Percentiles rank a stretch among this genome's conserved stretches.
These are phyloP conservation scores for Anisognathus igniventris DNA, from an alignment of 2,797 vertebrate genomes.

Conservation along the genomic window DNA sequence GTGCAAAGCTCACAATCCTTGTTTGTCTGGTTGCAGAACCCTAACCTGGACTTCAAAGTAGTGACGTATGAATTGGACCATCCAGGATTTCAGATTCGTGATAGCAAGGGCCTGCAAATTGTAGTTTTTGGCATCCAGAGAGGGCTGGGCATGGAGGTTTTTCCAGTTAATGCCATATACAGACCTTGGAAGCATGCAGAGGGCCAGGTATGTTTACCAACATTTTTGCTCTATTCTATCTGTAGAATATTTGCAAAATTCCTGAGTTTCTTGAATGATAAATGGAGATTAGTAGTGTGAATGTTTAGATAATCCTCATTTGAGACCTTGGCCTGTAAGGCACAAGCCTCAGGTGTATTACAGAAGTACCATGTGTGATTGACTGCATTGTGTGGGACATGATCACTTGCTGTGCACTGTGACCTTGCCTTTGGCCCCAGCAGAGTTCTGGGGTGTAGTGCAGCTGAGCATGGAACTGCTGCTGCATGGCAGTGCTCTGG, in stretches of 20 bases:
- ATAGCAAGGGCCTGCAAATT: slow-evolving; percentile 95
- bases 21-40: slow-evolving; percentile 80
- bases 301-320: neutral
- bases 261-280: neutral
- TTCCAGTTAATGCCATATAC: slow-evolving; percentile 97
- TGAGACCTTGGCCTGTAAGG: neutral
- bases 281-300: neutral
- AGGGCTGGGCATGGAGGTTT: slow-evolving; percentile 93
- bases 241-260: neutral
- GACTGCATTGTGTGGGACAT: neutral
- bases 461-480: neutral
- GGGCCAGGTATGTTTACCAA: slow-evolving; percentile 84
- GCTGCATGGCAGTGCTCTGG: neutral
- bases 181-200: slow-evolving; percentile 98
- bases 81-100: slow-evolving; percentile 92
- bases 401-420: neutral
- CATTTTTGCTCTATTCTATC: neutral
- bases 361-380: neutral
- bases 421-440: neutral
- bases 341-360: neutral
- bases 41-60: slow-evolving; percentile 97
- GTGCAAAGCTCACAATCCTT: neutral
- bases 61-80: slow-evolving; percentile 98
- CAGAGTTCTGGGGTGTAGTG: neutral
- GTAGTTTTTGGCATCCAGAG: slow-evolving; percentile 96